Conservation (phyloP, 2,113 vertebrate species). For the Carettochelys insculpta region DNA sequence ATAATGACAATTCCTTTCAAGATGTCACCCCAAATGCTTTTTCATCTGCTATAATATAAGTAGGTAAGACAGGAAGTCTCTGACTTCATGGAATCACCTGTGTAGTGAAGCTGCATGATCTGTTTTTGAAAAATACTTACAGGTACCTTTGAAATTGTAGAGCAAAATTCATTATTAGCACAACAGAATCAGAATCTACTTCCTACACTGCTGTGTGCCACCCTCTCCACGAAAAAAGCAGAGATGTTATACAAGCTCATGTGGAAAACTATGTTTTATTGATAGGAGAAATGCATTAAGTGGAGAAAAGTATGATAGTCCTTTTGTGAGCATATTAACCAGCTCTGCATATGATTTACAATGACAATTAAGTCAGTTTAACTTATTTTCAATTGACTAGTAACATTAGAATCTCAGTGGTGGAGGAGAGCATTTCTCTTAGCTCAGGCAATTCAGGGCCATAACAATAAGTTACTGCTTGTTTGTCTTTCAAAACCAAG, state of each 20-base stretch:
- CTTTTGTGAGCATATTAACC: fast-evolving
- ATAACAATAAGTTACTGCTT: background rate
- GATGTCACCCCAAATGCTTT: background rate
- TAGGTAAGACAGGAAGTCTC: background rate
- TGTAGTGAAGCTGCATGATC: background rate
- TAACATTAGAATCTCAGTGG: background rate
- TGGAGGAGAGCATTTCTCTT: background rate
- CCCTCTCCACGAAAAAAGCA: background rate
- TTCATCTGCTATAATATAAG: background rate
- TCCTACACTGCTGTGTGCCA: background rate
- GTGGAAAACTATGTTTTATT: background rate
- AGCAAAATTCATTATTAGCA: background rate
- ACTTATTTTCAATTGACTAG: background rate
- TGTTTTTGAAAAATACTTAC: background rate
- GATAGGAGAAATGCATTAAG: background rate
- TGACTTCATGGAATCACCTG: background rate
- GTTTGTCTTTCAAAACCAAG: background rate
- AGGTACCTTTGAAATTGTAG: background rate
- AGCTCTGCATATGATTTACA: background rate
- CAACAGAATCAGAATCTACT: background rate
- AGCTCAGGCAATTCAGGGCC: background rate
- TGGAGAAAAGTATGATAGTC: background rate
- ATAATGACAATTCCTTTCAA: too few species aligned
- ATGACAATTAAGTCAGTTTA: background rate
- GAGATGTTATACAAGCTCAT: background rate